Conservation (phyloP, 2,797 vertebrate species). For the Pangasius djambal region DNA sequence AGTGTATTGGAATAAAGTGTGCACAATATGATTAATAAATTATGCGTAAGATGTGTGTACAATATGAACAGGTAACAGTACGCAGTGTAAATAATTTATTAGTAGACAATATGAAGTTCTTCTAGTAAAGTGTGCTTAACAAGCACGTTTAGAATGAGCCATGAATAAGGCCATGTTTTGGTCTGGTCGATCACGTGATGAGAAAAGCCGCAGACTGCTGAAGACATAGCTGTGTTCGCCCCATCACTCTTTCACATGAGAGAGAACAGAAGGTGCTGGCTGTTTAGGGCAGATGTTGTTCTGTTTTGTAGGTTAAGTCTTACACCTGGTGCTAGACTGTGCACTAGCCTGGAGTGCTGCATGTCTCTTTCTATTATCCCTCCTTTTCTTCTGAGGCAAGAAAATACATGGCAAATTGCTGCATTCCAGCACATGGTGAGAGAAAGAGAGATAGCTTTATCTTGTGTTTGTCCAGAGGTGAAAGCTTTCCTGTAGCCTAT, state of each 20-base stretch:
- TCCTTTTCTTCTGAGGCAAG: background rate
- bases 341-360: slow-evolving; percentile 67
- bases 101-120: background rate
- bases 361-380: slow-evolving; percentile 29
- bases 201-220: background rate
- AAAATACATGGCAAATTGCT: slow-evolving; percentile 29
- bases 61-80: background rate
- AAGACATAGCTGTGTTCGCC: background rate
- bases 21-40: background rate
- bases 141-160: background rate
- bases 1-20: background rate
- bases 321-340: slow-evolving; percentile 73
- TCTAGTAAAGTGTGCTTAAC: background rate
- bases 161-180: background rate
- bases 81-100: background rate
- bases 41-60: background rate
- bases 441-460: slow-evolving; percentile 39
- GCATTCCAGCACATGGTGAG: slow-evolving; percentile 38
- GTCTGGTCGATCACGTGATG: too few species aligned
- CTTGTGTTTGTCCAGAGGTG: slow-evolving; percentile 48
- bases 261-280: slow-evolving; percentile 54
- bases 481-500: slow-evolving; percentile 54
- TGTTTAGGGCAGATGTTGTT: slow-evolving; percentile 70
- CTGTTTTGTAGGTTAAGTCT: slow-evolving; percentile 64
- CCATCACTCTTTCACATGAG: background rate